Base-by-base conservation (phyloP, 2,888 invertebrate genomes). In the Frankliniella fusca region DNA sequence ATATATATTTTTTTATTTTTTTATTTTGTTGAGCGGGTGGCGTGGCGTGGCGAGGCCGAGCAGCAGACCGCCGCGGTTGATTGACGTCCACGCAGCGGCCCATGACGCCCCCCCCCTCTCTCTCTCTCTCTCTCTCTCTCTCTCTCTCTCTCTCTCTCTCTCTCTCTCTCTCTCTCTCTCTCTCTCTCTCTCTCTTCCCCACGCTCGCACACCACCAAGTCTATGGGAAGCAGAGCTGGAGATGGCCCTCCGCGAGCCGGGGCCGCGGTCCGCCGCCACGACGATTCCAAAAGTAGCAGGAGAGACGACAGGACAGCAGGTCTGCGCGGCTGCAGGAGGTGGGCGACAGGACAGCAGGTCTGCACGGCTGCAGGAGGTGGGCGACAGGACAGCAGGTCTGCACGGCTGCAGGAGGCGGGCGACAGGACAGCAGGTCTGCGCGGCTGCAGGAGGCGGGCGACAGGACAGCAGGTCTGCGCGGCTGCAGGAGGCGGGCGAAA, bases 61-160 rank as follows among this genome's bases (percentile, higher is more conserved):
- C n/a, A n/a, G 61, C 61, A 20, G 61, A 61, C 20, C 15, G 20
- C 15, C 61, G 61, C 61, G 54, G 20, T 15, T 61, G 61, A 61
- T 61, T 61, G 61, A 61, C 61, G 61, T 61, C 61, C 61, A 61
- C 61, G 61, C 61, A 61, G 61, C 61, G 61, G 61, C 61, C 61
- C 61, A 61, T 61, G 61, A 61, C 61, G 61, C 15, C 15, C 15
- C 61, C 61, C 18, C 15, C 61, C 15, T n/a, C 61, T 54, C 54
- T 18, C 54, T 38, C 38, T 38, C 38, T 38, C 38, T 38, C 38
- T 38, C 38, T 38, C 38, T 38, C 38, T 38, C 38, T 38, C 38
- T 38, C 38, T 38, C 38, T 38, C 38, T 38, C 38, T 38, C 38
- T 38, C 38, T 38, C 38, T 38, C 38, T 38, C 38, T 38, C 38